Percentiles rank a stretch among this genome's conserved stretches.
Evolutionary conservation across 2,888 invertebrate genomes (phyloP).

Genomic region (Hirtodrosophila duncani): DNA sequence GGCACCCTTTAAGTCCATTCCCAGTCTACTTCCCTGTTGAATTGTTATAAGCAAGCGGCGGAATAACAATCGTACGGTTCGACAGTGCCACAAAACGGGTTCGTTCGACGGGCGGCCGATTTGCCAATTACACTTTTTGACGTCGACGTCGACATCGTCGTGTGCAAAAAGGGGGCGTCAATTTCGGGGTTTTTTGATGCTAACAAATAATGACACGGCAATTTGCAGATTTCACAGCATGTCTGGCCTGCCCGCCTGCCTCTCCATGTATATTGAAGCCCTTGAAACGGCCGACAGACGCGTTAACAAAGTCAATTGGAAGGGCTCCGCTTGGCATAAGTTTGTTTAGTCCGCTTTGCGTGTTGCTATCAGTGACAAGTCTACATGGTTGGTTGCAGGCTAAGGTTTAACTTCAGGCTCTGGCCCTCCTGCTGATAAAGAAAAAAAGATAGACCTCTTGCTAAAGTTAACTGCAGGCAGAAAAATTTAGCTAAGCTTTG

Average conservation of each 20-base stretch:
- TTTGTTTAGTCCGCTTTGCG: slow-evolving; percentile 29
- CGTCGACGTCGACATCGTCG: slow-evolving; percentile 47
- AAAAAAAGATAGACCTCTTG: too few relatives aligned
- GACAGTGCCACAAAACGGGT: too few relatives aligned
- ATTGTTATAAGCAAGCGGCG: too few relatives aligned
- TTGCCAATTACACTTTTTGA: slow-evolving; percentile 76
- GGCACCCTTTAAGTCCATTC: too few relatives aligned
- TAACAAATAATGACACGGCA: slow-evolving; percentile 77
- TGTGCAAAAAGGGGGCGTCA: slow-evolving; percentile 19
- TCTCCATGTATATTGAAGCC: slow-evolving; percentile 39
- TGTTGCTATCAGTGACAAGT: too few relatives aligned
- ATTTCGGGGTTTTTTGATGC: slow-evolving; percentile 51
- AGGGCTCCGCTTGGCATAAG: slow-evolving; percentile 9
- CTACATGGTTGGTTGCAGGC: too few relatives aligned
- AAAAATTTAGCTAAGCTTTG: too few relatives aligned
- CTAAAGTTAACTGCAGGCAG: too few relatives aligned
- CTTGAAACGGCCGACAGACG: slow-evolving; percentile 44
- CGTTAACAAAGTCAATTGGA: slow-evolving; percentile 70
- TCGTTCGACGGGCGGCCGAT: slow-evolving; percentile 39
- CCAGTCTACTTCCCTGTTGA: slow-evolving; percentile 11
- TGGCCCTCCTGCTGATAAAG: too few relatives aligned
- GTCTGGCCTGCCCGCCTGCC: slow-evolving; percentile 28
- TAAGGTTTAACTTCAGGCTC: too few relatives aligned
- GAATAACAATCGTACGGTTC: too few relatives aligned
- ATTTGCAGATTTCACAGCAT: slow-evolving; percentile 77